Base-by-base conservation (phyloP, 2,888 invertebrate genomes). In the Nycteola revayana region DNA sequence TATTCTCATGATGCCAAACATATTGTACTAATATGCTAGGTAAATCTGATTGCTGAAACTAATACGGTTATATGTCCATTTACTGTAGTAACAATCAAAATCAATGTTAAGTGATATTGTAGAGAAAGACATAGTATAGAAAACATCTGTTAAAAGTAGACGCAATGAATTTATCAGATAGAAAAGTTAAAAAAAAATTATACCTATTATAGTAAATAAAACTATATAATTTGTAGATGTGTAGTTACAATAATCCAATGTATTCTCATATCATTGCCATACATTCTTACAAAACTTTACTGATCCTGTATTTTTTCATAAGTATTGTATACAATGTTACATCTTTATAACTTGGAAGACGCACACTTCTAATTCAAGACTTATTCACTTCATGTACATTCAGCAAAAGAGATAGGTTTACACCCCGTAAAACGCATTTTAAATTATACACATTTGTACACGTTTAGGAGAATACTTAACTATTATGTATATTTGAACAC, bases 301-400 rank as follows among this genome's bases (percentile, higher is more conserved):
- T 49, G 33, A 28, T 10, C 28, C 36, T 51, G 41, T 57, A 41
- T 51, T 42, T 57, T 54, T 14, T 44, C 41, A 48, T 52, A 36
- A 38, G n/a, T n/a, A n/a, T 41, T 49, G 28, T 49, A 58, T 63
- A 62, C 59, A 62, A 49, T 60, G 43, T 60, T 54, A 49, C 47
- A 21, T 21, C 21, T 58, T 61, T 65, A 54, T 25, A 58, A 36
- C 51, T 54, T 54, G 52, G 25, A 56, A 54, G 38, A 53, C 86
- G 86, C 86, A 87, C 86, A 86, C 65, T 82, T 83, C 75, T 73
- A 75, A 79, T 73, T 77, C 72, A 85, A 86, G 86, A 87, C 86
- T 86, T 75, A 63, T 23, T 69, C 60, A 72, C 73, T 54, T 81
- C 75, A 75, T 83, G 70, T 82, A 81, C 62, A 74, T 71, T n/a